phyloP scores from a whole-genome alignment of 2,113 vertebrate genomes.

The Salvelinus fontinalis region DNA sequence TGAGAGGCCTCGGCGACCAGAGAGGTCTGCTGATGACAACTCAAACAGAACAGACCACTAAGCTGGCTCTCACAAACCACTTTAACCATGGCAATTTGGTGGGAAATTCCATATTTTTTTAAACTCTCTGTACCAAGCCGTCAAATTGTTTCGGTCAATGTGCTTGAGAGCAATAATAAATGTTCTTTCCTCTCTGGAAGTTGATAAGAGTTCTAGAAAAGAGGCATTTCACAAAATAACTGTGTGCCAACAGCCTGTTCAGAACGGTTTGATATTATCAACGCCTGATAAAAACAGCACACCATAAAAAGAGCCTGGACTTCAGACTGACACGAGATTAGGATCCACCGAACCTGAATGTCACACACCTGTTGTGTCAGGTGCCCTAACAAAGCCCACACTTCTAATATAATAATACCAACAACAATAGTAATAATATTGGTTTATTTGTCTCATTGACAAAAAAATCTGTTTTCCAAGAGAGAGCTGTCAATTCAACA shows the following conservation, averaged over 20 bases:
- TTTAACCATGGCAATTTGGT: constrained; percentile 29
- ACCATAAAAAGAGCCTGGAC: not conserved
- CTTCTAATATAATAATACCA: not conserved
- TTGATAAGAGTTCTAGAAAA: constrained; percentile 37
- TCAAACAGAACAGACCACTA: constrained; percentile 40
- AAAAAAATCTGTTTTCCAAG: no score
- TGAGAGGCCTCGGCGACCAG: constrained; percentile 40
- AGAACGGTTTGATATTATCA: not conserved
- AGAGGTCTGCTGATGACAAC: constrained; percentile 48
- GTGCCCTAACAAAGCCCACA: not conserved
- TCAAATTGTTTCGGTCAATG: constrained; percentile 40
- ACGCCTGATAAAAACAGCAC: not conserved
- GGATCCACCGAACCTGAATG: not conserved
- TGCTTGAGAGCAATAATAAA: constrained; percentile 24
- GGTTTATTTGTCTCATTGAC: no score
- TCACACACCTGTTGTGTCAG: not conserved
- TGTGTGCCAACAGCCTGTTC: not conserved
- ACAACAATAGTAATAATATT: no score
- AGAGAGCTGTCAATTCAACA: not conserved
- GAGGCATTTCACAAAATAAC: not conserved
- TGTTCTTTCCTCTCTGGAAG: constrained; percentile 23
- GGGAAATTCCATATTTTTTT: constrained; percentile 25
- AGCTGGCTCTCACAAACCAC: constrained; percentile 47
- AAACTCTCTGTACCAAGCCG: constrained; percentile 16
- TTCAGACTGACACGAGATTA: not conserved